Percentiles rank a stretch among this genome's conserved stretches.
Conservation (phyloP, 2,888 invertebrate species). For the Ophioninae sp. region DNA sequence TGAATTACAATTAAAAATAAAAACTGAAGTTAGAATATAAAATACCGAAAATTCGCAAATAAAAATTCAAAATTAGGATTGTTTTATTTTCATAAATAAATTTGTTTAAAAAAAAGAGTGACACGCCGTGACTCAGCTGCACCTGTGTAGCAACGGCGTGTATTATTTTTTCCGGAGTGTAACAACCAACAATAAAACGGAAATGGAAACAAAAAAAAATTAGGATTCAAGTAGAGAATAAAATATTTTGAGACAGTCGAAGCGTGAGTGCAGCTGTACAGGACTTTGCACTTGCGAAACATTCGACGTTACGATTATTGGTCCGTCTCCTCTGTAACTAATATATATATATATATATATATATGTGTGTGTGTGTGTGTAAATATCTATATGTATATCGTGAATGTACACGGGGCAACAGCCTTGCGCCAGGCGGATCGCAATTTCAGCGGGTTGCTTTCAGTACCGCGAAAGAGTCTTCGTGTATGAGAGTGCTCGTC, state of each 20-base stretch:
- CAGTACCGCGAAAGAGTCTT: slow-evolving; percentile 31
- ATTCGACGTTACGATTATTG: slow-evolving; percentile 58
- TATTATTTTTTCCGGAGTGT: background rate
- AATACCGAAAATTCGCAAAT: too few species aligned
- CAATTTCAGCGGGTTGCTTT: slow-evolving; percentile 44
- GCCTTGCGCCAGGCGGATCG: slow-evolving; percentile 38
- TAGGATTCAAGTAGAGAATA: background rate
- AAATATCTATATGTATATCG: background rate
- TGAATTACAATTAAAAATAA: too few species aligned
- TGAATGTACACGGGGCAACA: slow-evolving; percentile 24
- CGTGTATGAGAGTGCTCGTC: slow-evolving; percentile 29
- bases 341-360: background rate
- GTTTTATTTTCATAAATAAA: too few species aligned
- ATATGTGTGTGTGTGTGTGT: background rate
- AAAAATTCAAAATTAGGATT: too few species aligned
- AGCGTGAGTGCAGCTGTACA: slow-evolving; percentile 43
- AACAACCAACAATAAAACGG: slow-evolving; percentile 2
- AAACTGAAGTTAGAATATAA: too few species aligned
- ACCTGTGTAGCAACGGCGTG: background rate
- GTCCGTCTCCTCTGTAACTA: slow-evolving; percentile 39
- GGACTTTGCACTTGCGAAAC: slow-evolving; percentile 58
- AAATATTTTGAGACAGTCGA: slow-evolving; percentile 31
- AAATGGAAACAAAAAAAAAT: slow-evolving; percentile 11
- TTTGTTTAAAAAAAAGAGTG: too few species aligned
- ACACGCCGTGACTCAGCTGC: too few species aligned